Base-by-base conservation (phyloP, 2,888 invertebrate genomes). In the Hyles lineata region DNA sequence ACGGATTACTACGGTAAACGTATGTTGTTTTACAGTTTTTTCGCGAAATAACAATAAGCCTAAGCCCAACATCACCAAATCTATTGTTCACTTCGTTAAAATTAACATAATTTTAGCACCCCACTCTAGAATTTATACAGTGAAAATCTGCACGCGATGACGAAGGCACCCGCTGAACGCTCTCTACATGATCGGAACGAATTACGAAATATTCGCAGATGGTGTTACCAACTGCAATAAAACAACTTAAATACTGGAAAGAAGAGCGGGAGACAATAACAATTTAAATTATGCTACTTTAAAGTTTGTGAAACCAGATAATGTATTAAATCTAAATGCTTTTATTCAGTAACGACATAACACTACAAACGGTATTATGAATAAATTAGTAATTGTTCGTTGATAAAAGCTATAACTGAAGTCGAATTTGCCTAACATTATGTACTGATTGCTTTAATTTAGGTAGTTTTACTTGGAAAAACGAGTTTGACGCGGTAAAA, bases 1-100 rank as follows among this genome's bases (percentile, higher is more conserved):
- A 96, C 96, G 96, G 96, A 95, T 96, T 95, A 95, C 95, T 93
- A 95, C 87, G 81, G 86, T 89, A 87, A 90, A 90, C 80, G 86
- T 90, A 79, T 86, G 89, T 89, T 90, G 89, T 87, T 89, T 89
- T 78, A 91, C 85, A 92, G 92, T 92, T 90, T 92, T 90, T 89
- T 89, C 87, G 81, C 87, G 88, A 89, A 91, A 89, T 92, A 91
- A 90, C 83, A 87, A 86, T 84, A 91, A 89, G 84, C 91, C 89
- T 92, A 90, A 89, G 89, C 90, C 89, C 91, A 93, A 94, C 94
- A 94, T 94, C 93, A 94, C 94, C 93, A 93, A 91, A 87, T 90
- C 79, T 92, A 89, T 90, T 87, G 75, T 89, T 92, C 90, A 93
- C 92, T 90, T 84, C 82, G 83, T 78, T 76, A 82, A 88, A 88